These are phyloP conservation scores for Charanyca ferruginea DNA, from an alignment of 2,888 invertebrate species.

Conservation along the genomic window DNA sequence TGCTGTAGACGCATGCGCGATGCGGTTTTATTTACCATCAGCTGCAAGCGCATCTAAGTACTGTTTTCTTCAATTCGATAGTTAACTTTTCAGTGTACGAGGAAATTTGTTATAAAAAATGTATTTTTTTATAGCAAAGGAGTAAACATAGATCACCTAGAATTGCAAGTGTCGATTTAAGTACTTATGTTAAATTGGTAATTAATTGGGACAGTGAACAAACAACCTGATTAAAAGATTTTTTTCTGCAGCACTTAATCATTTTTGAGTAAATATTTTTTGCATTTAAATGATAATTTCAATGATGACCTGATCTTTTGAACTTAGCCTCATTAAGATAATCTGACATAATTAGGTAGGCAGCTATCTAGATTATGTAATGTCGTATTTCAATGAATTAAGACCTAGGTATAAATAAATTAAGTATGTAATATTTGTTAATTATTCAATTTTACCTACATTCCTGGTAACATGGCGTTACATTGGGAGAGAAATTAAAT, in stretches of 20 bases:
- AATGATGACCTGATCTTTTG: background rate
- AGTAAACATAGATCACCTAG: no score
- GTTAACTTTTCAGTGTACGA: background rate
- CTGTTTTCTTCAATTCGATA: background rate
- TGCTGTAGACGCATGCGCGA: constrained; percentile 56
- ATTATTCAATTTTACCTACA: no score
- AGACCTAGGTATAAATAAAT: no score
- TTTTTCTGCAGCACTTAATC: background rate
- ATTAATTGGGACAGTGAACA: constrained; percentile 18
- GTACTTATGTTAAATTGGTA: background rate
- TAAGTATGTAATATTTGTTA: no score
- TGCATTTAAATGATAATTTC: constrained; percentile 1
- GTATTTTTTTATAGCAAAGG: no score
- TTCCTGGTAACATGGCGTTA: no score
- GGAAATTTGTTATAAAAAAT: background rate
- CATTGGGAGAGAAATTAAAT: no score
- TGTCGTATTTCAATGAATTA: background rate
- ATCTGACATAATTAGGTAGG: background rate
- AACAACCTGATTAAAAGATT: background rate
- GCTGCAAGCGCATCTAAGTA: constrained; percentile 37
- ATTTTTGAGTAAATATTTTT: background rate
- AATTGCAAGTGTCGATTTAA: background rate
- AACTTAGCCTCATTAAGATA: no score
- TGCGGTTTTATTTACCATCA: constrained; percentile 60
- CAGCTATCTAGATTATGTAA: background rate